Base-by-base conservation (phyloP, 2,113 vertebrate species). In the Cavia porcellus region DNA sequence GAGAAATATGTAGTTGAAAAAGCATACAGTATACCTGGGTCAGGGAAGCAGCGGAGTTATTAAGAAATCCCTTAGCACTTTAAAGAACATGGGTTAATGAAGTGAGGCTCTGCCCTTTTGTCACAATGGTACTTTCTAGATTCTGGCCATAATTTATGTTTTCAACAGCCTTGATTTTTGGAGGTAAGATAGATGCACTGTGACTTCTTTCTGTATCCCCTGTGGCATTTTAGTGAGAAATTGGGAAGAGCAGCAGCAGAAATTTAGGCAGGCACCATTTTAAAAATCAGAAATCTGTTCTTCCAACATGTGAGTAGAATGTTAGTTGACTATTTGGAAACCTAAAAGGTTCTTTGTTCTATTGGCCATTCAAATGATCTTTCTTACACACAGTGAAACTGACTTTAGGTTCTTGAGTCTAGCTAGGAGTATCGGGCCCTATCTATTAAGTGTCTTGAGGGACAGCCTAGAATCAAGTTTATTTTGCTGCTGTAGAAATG, bases 51-150 rank as follows among this genome's bases (percentile, higher is more conserved):
- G 19, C 55, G 24, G 61, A 82, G 62, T 93, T 84, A 59, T 19
- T 55, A 90, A 59, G 52, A 55, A 92, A 32, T 14, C 75, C 95
- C 28, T 24, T 66, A 38, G n/a, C 32, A 66, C 82, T 79, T 59
- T 50, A 95, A 90, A 62, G 68, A 61, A 89, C 77, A 35, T 62
- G 59, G 57, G 28, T 79, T 89, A 90, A 84, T 86, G 61, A 77
- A 85, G 20, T 13, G 2, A 45, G 15, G 32, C 47, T 89, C 47
- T 92, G 7, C 84, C 81, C 12, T 35, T 95, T 15, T 70, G 7
- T 74, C n/a, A 30, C 2, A 15, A 24, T 62, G 38, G 32, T 11
- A 22, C 45, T 80, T 95, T 52, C 10, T n/a, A 94, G 55, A 57
- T 66, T 83, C 47, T 68, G 72, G 22, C 14, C 47, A 28, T 32